Conservation (phyloP, 2,888 invertebrate genomes). For the Latrodectus elegans region DNA sequence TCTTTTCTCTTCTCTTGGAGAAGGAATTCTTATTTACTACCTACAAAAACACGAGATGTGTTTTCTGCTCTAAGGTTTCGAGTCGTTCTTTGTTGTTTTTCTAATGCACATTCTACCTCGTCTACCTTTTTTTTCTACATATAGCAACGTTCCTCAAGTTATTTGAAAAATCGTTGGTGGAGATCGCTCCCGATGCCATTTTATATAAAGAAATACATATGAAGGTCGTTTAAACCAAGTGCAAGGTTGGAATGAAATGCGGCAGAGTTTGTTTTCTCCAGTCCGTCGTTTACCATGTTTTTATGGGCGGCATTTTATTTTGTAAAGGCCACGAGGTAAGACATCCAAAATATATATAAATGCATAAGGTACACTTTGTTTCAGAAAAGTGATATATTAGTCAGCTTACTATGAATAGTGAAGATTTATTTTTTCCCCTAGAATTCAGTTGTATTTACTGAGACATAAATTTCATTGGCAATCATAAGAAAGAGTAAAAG, state of each 20-base stretch:
- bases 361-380: not conserved
- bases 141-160: not conserved
- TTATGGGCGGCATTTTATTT: not conserved
- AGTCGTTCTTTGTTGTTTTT: not conserved
- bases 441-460: not conserved
- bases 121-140: not conserved
- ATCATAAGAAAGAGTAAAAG: not conserved
- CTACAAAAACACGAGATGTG: constrained; percentile 1
- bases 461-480: not conserved
- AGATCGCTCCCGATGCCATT: constrained; percentile 2
- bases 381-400: not conserved
- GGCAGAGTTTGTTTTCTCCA: not conserved
- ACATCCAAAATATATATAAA: not conserved
- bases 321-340: not conserved
- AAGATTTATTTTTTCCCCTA: not conserved
- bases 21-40: constrained; percentile 5
- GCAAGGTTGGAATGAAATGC: not conserved
- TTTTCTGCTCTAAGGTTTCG: not conserved
- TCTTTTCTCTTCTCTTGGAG: not conserved
- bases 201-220: constrained; percentile 5
- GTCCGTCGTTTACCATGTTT: not conserved
- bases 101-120: not conserved
- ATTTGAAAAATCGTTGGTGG: constrained; percentile 1
- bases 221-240: constrained; percentile 5
- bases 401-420: not conserved